Conservation (phyloP, 2,888 invertebrate genomes). For the Gryllus longicercus region DNA sequence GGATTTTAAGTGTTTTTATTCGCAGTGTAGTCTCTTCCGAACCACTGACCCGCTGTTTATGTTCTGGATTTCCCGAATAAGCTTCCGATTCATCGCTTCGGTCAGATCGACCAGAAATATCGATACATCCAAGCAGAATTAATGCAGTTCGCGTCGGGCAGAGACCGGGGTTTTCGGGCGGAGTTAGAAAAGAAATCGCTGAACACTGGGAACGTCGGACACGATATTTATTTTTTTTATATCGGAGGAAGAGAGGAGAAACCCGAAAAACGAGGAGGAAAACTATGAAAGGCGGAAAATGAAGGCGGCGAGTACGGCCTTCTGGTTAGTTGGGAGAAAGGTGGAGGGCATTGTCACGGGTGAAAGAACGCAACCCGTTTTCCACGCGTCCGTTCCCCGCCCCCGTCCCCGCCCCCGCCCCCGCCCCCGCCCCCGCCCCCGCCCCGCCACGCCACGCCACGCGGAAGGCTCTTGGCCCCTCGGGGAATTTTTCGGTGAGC, state of each 20-base stretch:
- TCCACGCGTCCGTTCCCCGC: neutral
- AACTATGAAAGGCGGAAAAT: neutral
- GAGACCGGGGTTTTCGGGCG: neutral
- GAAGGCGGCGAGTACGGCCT: neutral
- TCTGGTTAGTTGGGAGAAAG: neutral
- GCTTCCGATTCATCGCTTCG: slow-evolving; percentile 9
- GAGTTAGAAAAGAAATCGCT: neutral
- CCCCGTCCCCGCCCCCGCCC: neutral
- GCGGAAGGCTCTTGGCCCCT: neutral
- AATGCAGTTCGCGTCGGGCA: slow-evolving; percentile 1
- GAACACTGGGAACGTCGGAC: neutral
- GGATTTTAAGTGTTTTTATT: slow-evolving; percentile 17
- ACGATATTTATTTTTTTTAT: neutral
- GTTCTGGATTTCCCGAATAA: slow-evolving; percentile 17
- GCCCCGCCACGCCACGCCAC: no score
- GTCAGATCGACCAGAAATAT: slow-evolving; percentile 10
- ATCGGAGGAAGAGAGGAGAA: neutral
- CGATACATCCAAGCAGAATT: slow-evolving; percentile 1
- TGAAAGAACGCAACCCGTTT: neutral
- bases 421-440: no score
- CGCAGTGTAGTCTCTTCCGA: neutral
- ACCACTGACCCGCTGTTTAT: slow-evolving; percentile 8
- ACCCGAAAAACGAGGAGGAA: neutral
- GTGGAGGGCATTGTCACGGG: neutral
- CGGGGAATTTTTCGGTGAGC: neutral